phyloP scores from a whole-genome alignment of 2,888 invertebrate species.

The Alviniconcha strummeri region DNA sequence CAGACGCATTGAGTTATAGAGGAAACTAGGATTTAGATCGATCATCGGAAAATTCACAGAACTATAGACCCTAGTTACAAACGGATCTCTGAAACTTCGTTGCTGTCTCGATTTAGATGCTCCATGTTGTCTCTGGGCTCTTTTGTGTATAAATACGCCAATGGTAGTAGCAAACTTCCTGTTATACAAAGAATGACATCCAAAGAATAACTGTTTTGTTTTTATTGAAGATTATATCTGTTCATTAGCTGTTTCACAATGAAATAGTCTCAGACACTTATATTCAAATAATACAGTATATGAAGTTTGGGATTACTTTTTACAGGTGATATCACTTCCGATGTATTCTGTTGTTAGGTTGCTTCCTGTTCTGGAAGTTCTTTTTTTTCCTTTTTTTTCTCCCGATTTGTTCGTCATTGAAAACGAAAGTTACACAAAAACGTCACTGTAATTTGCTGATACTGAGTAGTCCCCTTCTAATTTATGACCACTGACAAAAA shows the following conservation, averaged over 20 bases:
- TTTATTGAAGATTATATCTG: background rate
- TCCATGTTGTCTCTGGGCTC: conserved; percentile 32
- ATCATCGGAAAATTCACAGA: conserved; percentile 3
- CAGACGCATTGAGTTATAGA: background rate
- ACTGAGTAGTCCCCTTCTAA: no score
- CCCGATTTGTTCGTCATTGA: background rate
- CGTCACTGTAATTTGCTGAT: no score
- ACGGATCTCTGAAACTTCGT: background rate
- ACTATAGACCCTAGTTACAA: background rate
- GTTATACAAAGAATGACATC: conserved; percentile 2
- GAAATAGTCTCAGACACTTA: background rate
- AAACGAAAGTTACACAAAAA: background rate
- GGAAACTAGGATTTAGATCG: conserved; percentile 15
- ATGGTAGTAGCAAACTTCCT: conserved; percentile 25
- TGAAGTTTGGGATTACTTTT: background rate
- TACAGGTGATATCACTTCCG: background rate
- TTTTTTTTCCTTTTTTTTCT: background rate
- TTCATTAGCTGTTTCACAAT: background rate
- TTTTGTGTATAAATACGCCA: background rate
- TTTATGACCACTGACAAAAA: no score
- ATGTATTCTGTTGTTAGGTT: conserved; percentile 12
- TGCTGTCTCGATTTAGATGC: background rate
- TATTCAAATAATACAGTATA: background rate
- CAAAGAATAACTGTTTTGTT: no score
- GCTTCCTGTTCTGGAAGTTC: conserved; percentile 14